Evolutionary conservation across 2,888 invertebrate species (phyloP).

Genomic region (Ormyrus nitidulus): DNA sequence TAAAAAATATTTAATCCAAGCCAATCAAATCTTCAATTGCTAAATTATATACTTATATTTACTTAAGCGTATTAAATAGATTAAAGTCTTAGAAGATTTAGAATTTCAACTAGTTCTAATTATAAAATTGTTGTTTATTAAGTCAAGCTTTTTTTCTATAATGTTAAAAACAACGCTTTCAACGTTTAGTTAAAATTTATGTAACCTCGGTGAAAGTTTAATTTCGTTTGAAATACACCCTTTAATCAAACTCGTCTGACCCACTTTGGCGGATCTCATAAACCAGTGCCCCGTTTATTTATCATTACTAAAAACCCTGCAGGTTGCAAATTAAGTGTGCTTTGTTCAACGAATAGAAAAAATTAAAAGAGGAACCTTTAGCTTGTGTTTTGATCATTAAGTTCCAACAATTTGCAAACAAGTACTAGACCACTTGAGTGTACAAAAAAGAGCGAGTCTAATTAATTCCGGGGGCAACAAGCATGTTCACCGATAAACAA

Average conservation of each 20-base stretch:
- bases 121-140: too few relatives aligned
- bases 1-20: too few relatives aligned
- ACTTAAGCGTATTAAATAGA: too few relatives aligned
- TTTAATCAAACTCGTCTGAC: constrained; percentile 45
- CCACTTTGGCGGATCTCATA: constrained; percentile 30
- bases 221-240: constrained; percentile 39
- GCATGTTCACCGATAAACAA: not conserved
- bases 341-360: constrained; percentile 23
- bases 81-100: too few relatives aligned
- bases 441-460: not conserved
- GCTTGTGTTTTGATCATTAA: constrained; percentile 1
- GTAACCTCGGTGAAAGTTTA: not conserved
- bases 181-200: too few relatives aligned
- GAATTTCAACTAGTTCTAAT: too few relatives aligned
- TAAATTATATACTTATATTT: too few relatives aligned
- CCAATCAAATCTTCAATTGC: too few relatives aligned
- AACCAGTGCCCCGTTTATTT: constrained; percentile 33
- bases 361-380: constrained; percentile 4
- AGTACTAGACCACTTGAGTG: not conserved
- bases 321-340: constrained; percentile 15
- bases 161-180: too few relatives aligned
- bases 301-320: constrained; percentile 26
- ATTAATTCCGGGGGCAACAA: constrained; percentile 29
- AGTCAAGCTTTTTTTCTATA: too few relatives aligned
- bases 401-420: constrained; percentile 18